phyloP scores from a whole-genome alignment of 2,888 invertebrate species.

The Leptinotarsa tumamoca region DNA sequence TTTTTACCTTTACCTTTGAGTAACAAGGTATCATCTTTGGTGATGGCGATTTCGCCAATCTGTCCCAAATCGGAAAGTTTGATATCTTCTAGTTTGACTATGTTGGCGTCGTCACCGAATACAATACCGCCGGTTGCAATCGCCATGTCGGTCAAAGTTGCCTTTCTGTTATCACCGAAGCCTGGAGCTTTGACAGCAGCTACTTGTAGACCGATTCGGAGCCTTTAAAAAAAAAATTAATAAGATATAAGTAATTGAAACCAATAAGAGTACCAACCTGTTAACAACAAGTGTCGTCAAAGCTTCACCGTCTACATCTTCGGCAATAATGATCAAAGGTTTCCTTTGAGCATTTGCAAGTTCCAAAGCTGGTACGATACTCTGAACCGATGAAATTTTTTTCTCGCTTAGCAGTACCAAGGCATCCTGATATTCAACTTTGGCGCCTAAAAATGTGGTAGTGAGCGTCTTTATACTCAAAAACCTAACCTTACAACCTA shows the following conservation, averaged over 20 bases:
- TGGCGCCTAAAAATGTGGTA: conserved; percentile 74
- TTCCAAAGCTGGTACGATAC: conserved; percentile 97
- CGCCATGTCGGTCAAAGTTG: conserved; percentile 67
- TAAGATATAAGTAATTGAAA: not conserved
- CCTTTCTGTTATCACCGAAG: conserved; percentile 68
- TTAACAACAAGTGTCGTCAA: conserved; percentile 68
- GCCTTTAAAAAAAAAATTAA: conserved; percentile 48
- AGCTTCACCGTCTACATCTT: conserved; percentile 69
- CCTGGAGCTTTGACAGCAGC: conserved; percentile 69
- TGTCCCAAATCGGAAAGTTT: conserved; percentile 65
- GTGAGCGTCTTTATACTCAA: not conserved
- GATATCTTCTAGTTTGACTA: conserved; percentile 66
- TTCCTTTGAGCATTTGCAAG: conserved; percentile 93
- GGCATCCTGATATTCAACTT: conserved; percentile 98
- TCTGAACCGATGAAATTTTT: conserved; percentile 97
- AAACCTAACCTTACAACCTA: conserved; percentile 49
- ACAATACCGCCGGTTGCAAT: conserved; percentile 67
- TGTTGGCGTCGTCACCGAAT: conserved; percentile 66
- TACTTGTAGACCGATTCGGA: conserved; percentile 68
- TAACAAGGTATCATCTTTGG: conserved; percentile 68
- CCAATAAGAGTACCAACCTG: conserved; percentile 63
- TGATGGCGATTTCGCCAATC: conserved; percentile 66
- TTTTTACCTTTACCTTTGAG: conserved; percentile 65
- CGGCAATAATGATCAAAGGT: conserved; percentile 85
- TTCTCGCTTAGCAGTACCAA: conserved; percentile 95